Percentiles rank a stretch among this genome's conserved stretches.
Evolutionary conservation across 2,888 invertebrate species (phyloP).

Genomic region (Limenitis arthemis): DNA sequence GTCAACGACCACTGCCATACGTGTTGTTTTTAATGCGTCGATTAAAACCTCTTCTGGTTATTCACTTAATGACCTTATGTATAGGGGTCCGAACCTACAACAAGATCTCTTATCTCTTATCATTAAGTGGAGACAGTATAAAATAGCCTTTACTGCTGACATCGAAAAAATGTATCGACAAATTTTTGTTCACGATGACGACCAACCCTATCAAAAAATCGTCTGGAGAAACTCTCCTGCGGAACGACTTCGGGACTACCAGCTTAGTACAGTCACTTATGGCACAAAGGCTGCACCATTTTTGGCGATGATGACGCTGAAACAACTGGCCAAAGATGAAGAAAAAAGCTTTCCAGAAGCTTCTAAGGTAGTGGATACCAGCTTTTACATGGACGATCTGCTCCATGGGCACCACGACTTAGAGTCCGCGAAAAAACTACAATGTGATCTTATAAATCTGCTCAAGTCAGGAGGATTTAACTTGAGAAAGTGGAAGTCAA

Average conservation of each 20-base stretch:
- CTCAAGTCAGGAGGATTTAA: slow-evolving; percentile 1
- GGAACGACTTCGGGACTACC: slow-evolving; percentile 10
- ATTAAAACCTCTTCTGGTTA: no score
- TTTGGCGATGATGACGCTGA: slow-evolving; percentile 6
- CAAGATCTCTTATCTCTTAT: slow-evolving; percentile 22
- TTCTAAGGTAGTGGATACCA: slow-evolving; percentile 8
- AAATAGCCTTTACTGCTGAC: slow-evolving; percentile 22
- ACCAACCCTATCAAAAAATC: slow-evolving; percentile 20
- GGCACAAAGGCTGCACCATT: slow-evolving; percentile 14
- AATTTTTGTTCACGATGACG: slow-evolving; percentile 13
- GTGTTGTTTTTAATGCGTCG: no score
- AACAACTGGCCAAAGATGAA: slow-evolving; percentile 9
- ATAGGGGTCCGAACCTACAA: slow-evolving; percentile 5
- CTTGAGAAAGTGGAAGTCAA: slow-evolving; percentile 4
- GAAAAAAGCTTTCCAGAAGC: slow-evolving; percentile 7
- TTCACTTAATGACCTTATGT: no score
- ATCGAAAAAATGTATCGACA: slow-evolving; percentile 25
- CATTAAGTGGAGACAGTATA: slow-evolving; percentile 20
- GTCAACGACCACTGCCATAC: no score
- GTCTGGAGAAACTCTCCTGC: slow-evolving; percentile 8
- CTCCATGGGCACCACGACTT: slow-evolving; percentile 4
- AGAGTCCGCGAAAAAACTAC: not conserved
- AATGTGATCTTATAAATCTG: not conserved
- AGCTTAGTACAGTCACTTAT: slow-evolving; percentile 13
- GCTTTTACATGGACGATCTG: slow-evolving; percentile 12